phyloP scores from a whole-genome alignment of 2,888 invertebrate genomes.

The Drosophila nigricruria region DNA sequence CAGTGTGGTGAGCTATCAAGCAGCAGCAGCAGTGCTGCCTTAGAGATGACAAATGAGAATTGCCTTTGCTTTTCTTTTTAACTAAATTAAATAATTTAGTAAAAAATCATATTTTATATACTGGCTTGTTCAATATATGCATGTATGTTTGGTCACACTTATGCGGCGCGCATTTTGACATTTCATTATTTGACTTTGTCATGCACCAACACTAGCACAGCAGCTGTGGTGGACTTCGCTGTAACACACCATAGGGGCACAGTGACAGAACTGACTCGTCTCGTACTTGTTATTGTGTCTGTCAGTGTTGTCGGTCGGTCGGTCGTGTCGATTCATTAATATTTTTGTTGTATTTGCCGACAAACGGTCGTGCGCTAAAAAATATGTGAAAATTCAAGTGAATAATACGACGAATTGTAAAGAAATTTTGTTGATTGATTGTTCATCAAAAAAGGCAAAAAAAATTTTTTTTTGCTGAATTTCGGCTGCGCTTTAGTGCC shows the following conservation, averaged over 20 bases:
- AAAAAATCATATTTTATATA: neutral
- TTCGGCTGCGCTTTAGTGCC: neutral
- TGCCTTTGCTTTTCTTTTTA: neutral
- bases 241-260: slow-evolving; percentile 56
- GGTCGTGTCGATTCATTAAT: slow-evolving; percentile 49
- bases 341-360: slow-evolving; percentile 45
- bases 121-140: neutral
- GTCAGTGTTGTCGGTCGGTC: slow-evolving; percentile 56
- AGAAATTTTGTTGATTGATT: slow-evolving; percentile 11
- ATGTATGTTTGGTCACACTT: slow-evolving; percentile 42
- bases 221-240: slow-evolving; percentile 51
- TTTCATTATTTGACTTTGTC: slow-evolving; percentile 60
- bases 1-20: slow-evolving; percentile 62
- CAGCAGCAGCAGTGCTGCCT: slow-evolving; percentile 33
- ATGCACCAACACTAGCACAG: slow-evolving; percentile 53
- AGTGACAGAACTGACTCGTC: too few species aligned
- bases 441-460: neutral
- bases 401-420: slow-evolving; percentile 28
- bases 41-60: neutral
- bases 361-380: slow-evolving; percentile 29
- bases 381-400: slow-evolving; percentile 46
- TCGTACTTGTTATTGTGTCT: slow-evolving; percentile 50
- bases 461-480: slow-evolving; percentile 2
- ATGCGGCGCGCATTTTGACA: slow-evolving; percentile 58
- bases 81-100: neutral